Conservation (phyloP, 2,888 invertebrate species). For the Rhagium mordax region DNA sequence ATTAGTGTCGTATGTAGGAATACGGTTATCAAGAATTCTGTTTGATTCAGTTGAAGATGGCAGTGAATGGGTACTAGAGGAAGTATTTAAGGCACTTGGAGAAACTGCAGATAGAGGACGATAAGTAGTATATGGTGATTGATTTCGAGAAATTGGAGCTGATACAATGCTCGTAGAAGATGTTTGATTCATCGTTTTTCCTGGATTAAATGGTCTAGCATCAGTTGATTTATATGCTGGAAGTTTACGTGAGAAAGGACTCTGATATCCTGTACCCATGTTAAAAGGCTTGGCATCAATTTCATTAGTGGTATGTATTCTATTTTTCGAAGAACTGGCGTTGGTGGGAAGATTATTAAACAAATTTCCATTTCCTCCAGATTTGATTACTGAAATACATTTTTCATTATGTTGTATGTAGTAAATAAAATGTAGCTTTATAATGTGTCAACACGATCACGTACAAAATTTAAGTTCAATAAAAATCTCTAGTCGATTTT, state of each 20-base stretch:
- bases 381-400: background rate
- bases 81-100: background rate
- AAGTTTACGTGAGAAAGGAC: constrained; percentile 29
- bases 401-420: background rate
- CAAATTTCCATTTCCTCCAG: background rate
- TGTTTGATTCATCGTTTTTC: background rate
- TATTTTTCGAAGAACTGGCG: background rate
- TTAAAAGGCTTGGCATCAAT: constrained; percentile 32
- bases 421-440: too few species aligned
- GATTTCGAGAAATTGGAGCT: background rate
- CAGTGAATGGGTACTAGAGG: constrained; percentile 22
- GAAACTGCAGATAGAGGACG: background rate
- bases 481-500: too few species aligned
- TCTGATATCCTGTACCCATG: constrained; percentile 25
- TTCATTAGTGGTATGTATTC: background rate
- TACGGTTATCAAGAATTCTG: constrained; percentile 12
- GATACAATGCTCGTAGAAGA: background rate
- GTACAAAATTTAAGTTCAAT: too few species aligned
- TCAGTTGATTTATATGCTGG: constrained; percentile 7
- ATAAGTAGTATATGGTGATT: background rate
- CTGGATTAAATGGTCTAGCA: constrained; percentile 15
- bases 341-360: background rate
- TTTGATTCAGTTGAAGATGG: constrained; percentile 13
- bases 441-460: too few species aligned
- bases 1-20: constrained; percentile 61